Evolutionary conservation across 1,140 invertebrate genomes (phyloP).

Genomic region (Batillaria attramentaria): DNA sequence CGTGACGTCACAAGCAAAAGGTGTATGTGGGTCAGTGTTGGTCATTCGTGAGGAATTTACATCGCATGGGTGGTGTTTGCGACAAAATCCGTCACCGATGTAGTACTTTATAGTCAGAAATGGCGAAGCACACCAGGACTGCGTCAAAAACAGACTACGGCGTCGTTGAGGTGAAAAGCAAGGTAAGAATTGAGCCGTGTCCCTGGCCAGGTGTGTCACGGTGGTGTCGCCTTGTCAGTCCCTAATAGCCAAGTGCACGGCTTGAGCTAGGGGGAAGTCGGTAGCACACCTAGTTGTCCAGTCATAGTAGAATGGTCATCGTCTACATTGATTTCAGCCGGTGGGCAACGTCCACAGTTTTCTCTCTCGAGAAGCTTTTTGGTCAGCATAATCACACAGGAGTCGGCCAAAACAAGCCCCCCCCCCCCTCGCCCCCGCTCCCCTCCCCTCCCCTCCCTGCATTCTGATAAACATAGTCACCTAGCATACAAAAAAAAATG

Average conservation of each 20-base stretch:
- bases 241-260: too few species aligned
- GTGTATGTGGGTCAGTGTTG: conserved; percentile 25
- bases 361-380: too few species aligned
- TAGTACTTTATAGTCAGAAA: conserved; percentile 46
- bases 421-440: too few species aligned
- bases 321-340: neutral
- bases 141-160: conserved; percentile 44
- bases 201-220: neutral
- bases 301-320: neutral
- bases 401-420: too few species aligned
- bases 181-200: conserved; percentile 47
- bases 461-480: too few species aligned
- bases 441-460: too few species aligned
- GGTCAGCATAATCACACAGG: too few species aligned
- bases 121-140: conserved; percentile 57
- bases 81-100: conserved; percentile 8
- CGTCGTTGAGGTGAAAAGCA: conserved; percentile 64
- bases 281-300: neutral
- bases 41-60: conserved; percentile 27
- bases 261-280: neutral
- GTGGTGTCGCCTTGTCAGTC: neutral
- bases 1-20: conserved; percentile 36
- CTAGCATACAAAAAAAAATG: too few species aligned
- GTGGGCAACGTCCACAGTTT: too few species aligned
- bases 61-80: conserved; percentile 1